Conservation (phyloP, 64 coral and sea anemone species). For the Dendronephthya gigantea region DNA sequence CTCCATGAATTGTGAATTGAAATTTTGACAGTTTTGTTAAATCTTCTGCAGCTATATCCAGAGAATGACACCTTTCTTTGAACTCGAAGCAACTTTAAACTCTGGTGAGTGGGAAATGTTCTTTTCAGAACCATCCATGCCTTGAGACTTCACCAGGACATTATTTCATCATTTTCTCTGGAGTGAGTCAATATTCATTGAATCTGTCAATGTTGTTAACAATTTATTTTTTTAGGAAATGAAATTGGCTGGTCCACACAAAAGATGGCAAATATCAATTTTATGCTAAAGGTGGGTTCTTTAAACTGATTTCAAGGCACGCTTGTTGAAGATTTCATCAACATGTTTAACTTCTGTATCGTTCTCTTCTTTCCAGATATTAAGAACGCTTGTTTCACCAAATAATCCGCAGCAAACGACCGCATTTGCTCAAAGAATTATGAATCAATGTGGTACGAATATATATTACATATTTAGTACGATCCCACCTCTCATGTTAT, state of each 20-base stretch:
- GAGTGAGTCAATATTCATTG: too few relatives aligned
- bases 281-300: conserved; percentile 68
- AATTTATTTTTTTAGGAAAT: conserved; percentile 20
- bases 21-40: neutral
- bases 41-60: conserved; percentile 79
- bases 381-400: conserved; percentile 83
- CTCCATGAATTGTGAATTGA: neutral
- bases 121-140: neutral
- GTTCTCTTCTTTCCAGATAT: conserved; percentile 46
- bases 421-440: conserved; percentile 69
- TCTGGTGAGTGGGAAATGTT: neutral
- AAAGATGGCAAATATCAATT: conserved; percentile 81
- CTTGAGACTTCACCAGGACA: too few relatives aligned
- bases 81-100: conserved; percentile 40
- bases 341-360: neutral
- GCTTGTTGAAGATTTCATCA: neutral
- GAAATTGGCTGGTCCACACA: conserved; percentile 71
- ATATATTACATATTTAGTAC: neutral
- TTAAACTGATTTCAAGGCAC: too few relatives aligned
- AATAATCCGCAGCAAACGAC: conserved; percentile 93
- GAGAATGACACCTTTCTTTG: conserved; percentile 90
- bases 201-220: too few relatives aligned
- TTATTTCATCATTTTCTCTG: too few relatives aligned
- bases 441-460: conserved; percentile 79
- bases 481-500: neutral